These are phyloP conservation scores for Brotula barbata DNA, from an alignment of 2,797 vertebrate species.

Conservation along the genomic window DNA sequence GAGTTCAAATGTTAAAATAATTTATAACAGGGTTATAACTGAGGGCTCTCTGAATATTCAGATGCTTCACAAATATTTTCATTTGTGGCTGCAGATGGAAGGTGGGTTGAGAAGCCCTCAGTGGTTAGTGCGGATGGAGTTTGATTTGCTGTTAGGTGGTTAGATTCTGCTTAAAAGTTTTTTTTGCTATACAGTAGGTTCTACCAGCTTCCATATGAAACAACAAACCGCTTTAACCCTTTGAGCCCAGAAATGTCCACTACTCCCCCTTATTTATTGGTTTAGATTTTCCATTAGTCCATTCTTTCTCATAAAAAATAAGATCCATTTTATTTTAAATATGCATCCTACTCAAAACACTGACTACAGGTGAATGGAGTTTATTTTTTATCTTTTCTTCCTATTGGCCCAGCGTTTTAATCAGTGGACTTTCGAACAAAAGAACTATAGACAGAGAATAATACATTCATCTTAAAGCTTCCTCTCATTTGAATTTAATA, in stretches of 20 bases:
- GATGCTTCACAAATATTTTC: slow-evolving; percentile 30
- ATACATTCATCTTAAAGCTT: slow-evolving; percentile 56
- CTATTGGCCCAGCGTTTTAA: too few relatives aligned
- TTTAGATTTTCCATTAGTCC: slow-evolving; percentile 3
- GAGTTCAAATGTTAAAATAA: slow-evolving; percentile 55
- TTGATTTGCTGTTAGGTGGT: slow-evolving; percentile 81
- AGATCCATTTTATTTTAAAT: too few relatives aligned
- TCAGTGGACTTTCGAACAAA: too few relatives aligned
- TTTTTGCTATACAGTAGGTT: slow-evolving; percentile 30
- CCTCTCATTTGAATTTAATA: slow-evolving; percentile 53
- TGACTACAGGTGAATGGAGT: too few relatives aligned
- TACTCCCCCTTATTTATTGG: slow-evolving; percentile 29
- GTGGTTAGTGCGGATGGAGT: slow-evolving; percentile 75
- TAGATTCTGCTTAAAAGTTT: slow-evolving; percentile 74
- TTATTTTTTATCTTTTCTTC: too few relatives aligned
- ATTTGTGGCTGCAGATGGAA: slow-evolving; percentile 3
- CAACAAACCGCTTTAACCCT: slow-evolving; percentile 78
- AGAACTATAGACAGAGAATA: slow-evolving; percentile 72
- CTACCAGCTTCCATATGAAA: slow-evolving; percentile 55
- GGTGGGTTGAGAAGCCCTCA: slow-evolving; percentile 68
- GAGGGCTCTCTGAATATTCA: slow-evolving; percentile 68
- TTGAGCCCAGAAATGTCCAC: slow-evolving; percentile 74
- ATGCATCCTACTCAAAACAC: too few relatives aligned
- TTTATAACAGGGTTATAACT: slow-evolving; percentile 81
- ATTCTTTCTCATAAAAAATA: too few relatives aligned